Percentiles rank a stretch among this genome's conserved stretches.
Conservation (phyloP, 2,888 invertebrate genomes). For the Celastrina argiolus region DNA sequence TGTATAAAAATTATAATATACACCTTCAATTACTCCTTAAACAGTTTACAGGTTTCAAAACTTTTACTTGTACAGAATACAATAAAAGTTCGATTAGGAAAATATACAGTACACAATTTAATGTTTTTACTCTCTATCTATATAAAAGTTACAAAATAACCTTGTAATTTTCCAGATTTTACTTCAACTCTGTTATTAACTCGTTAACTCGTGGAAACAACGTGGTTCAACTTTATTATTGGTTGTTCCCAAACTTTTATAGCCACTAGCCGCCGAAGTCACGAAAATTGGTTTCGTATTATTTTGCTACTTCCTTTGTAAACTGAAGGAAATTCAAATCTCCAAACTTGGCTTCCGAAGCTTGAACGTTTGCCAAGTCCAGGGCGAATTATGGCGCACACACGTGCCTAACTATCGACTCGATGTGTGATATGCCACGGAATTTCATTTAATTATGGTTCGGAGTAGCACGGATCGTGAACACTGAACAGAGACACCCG, state of each 20-base stretch:
- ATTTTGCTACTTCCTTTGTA: neutral
- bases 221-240: neutral
- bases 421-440: neutral
- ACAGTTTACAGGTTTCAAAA: no score
- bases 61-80: neutral
- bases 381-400: neutral
- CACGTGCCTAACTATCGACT: constrained; percentile 18
- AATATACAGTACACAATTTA: neutral
- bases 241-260: neutral
- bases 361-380: constrained; percentile 17
- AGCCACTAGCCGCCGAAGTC: neutral
- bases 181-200: neutral
- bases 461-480: neutral
- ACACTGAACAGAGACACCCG: neutral
- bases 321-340: constrained; percentile 14
- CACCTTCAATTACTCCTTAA: no score
- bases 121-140: neutral
- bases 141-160: neutral
- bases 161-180: neutral
- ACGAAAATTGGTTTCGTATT: constrained; percentile 21
- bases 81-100: neutral
- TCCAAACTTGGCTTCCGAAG: constrained; percentile 16
- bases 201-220: neutral
- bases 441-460: neutral
- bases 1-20: no score